phyloP scores from a whole-genome alignment of 1,140 invertebrate genomes.

The Microplitis demolitor region DNA sequence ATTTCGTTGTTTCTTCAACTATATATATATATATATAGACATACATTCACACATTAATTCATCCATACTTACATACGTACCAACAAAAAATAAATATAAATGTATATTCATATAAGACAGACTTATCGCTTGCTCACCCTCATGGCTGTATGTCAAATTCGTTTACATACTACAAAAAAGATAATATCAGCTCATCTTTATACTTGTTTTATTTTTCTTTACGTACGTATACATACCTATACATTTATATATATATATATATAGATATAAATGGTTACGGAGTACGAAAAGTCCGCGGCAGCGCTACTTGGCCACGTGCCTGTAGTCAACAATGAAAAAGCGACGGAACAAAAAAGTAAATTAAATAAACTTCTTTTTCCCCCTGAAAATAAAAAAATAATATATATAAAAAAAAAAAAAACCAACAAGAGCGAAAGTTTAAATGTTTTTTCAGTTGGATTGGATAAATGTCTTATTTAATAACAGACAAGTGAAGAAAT shows the following conservation, averaged over 20 bases:
- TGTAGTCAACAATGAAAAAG: background rate
- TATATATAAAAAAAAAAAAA: too few species aligned
- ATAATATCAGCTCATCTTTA: background rate
- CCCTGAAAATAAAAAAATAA: slow-evolving; percentile 1
- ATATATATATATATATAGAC: too few species aligned
- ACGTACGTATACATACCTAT: background rate
- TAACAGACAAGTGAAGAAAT: too few species aligned
- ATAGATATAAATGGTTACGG: background rate
- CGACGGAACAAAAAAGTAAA: background rate
- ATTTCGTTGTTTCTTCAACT: background rate
- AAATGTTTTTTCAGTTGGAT: too few species aligned
- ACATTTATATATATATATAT: background rate
- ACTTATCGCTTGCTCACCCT: background rate
- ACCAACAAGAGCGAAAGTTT: too few species aligned
- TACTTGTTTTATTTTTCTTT: too few species aligned
- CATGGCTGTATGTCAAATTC: background rate
- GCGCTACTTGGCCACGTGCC: background rate
- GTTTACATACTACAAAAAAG: background rate
- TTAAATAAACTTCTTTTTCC: slow-evolving; percentile 2
- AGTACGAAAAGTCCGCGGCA: background rate
- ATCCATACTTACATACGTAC: too few species aligned
- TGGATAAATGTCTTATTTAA: too few species aligned
- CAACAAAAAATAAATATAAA: too few species aligned
- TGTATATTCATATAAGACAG: background rate
- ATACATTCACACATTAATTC: too few species aligned